Percentiles rank a stretch among this genome's conserved stretches.
These are phyloP conservation scores for Dromiciops gliroides DNA, from an alignment of 2,113 vertebrate species.

Conservation along the genomic window DNA sequence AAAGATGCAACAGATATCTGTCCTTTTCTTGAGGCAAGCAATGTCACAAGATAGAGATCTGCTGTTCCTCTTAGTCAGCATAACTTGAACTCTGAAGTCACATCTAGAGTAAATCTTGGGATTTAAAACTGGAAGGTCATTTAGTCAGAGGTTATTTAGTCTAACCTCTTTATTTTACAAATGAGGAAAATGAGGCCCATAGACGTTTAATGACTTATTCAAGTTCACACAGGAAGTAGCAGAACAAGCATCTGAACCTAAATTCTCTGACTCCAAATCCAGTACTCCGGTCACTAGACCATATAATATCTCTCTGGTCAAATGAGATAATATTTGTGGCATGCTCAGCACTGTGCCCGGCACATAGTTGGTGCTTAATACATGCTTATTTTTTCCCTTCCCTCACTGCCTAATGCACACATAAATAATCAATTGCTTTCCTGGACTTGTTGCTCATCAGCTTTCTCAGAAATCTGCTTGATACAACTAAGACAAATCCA, in stretches of 20 bases:
- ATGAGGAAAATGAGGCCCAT: background rate
- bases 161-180: background rate
- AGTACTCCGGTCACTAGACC: background rate
- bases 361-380: background rate
- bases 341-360: too few species aligned
- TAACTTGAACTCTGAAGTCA: background rate
- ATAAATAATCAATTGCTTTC: background rate
- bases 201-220: background rate
- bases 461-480: background rate
- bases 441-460: background rate
- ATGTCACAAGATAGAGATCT: too few species aligned
- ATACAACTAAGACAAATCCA: conserved; percentile 13
- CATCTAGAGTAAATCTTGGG: background rate
- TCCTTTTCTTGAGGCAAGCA: background rate
- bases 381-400: background rate
- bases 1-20: background rate
- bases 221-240: background rate
- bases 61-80: background rate
- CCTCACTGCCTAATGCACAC: background rate
- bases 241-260: background rate
- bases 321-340: background rate
- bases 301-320: background rate
- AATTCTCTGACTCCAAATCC: background rate
- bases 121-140: background rate
- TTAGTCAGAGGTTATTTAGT: background rate